Percentiles rank a stretch among this genome's conserved stretches.
Evolutionary conservation across 2,888 invertebrate genomes (phyloP).

Genomic region (Lasioglossum zephyrum): DNA sequence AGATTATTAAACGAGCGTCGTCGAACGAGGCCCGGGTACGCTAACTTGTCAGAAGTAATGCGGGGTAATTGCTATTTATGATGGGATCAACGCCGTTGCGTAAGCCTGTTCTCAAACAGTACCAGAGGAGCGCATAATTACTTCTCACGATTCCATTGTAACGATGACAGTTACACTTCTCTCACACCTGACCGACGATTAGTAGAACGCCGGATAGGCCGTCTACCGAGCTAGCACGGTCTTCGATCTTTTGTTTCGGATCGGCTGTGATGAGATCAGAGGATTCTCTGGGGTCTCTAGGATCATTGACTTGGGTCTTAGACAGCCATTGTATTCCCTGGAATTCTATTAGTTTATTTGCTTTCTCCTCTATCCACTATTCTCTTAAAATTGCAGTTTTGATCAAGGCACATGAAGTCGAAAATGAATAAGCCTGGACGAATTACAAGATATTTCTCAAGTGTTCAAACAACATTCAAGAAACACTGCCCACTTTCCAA

Average conservation of each 20-base stretch:
- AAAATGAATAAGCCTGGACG: too few species aligned
- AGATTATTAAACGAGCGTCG: conserved; percentile 36
- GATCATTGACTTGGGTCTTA: not conserved
- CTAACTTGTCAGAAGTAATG: conserved; percentile 44
- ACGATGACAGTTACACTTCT: conserved; percentile 41
- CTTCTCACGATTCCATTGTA: conserved; percentile 56
- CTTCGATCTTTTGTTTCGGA: not conserved
- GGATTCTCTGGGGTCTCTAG: not conserved
- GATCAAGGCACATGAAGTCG: too few species aligned
- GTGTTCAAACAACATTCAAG: too few species aligned
- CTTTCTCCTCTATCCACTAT: not conserved
- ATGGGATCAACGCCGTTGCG: conserved; percentile 51
- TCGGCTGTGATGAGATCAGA: not conserved
- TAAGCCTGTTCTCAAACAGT: conserved; percentile 33
- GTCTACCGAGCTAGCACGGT: not conserved
- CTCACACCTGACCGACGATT: conserved; percentile 41
- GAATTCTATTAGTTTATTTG: not conserved
- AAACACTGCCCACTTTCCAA: too few species aligned
- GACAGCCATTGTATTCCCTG: not conserved
- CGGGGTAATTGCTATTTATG: conserved; percentile 59
- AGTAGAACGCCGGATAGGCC: conserved; percentile 14
- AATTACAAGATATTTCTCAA: too few species aligned
- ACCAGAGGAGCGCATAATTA: conserved; percentile 35
- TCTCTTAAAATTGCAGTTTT: not conserved
- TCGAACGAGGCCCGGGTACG: conserved; percentile 5